phyloP scores from a whole-genome alignment of 2,797 vertebrate genomes.

The Echeneis naucrates region DNA sequence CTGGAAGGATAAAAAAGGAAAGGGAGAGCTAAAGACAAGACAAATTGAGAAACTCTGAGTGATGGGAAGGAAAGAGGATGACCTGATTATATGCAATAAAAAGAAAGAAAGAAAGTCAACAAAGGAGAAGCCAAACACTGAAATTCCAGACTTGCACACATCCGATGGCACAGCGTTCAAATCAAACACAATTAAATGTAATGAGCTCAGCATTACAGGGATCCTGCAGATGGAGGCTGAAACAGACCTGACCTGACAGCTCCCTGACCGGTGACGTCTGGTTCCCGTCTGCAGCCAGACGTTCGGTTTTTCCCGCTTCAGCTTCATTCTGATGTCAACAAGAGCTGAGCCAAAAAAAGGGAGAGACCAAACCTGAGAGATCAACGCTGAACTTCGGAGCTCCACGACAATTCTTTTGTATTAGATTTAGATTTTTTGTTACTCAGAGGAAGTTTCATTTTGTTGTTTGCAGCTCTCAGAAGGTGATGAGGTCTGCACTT shows the following conservation, averaged over 20 bases:
- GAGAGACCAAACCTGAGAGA: not conserved
- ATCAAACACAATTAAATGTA: conserved; percentile 57
- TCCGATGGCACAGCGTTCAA: conserved; percentile 44
- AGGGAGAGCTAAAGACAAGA: not conserved
- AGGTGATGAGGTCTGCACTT: not conserved
- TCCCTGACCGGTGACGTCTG: too few species aligned
- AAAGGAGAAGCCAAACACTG: not conserved
- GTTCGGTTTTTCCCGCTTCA: too few species aligned
- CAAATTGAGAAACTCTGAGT: not conserved
- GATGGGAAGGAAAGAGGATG: too few species aligned
- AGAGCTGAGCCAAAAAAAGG: conserved; percentile 13
- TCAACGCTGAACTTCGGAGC: conserved; percentile 1
- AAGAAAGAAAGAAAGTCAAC: not conserved
- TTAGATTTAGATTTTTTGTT: not conserved
- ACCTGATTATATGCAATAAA: too few species aligned
- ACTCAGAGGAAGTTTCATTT: not conserved
- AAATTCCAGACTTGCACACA: conserved; percentile 51
- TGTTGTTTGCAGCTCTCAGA: not conserved
- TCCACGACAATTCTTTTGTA: not conserved
- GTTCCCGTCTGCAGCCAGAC: too few species aligned
- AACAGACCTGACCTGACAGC: conserved; percentile 44
- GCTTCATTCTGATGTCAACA: conserved; percentile 19
- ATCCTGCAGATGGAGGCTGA: conserved; percentile 41
- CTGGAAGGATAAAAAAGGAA: too few species aligned
- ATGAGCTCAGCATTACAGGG: conserved; percentile 55